A percentile compares a stretch with the other conserved stretches of the same genome.
phyloP scores from a whole-genome alignment of 2,888 invertebrate species.

The Nowickia ferox region DNA sequence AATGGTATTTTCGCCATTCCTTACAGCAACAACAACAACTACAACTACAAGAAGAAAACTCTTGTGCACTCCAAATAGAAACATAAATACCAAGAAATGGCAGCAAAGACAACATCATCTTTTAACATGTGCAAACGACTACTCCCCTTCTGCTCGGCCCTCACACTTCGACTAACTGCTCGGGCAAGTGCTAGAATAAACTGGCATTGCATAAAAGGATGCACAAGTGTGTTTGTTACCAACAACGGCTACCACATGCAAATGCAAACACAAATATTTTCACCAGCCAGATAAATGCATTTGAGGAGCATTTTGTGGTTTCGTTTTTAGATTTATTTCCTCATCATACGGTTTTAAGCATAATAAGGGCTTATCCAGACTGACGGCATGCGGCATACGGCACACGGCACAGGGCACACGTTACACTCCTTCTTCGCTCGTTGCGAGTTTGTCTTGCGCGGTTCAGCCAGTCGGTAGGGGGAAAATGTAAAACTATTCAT shows the following conservation, averaged over 20 bases:
- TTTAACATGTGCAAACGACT: constrained; percentile 6
- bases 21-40: not conserved
- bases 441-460: constrained; percentile 6
- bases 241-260: constrained; percentile 57
- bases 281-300: constrained; percentile 21
- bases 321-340: constrained; percentile 79
- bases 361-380: constrained; percentile 57
- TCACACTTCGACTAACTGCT: not conserved
- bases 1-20: constrained; percentile 39
- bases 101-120: constrained; percentile 42
- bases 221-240: constrained; percentile 1
- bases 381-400: not conserved
- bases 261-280: constrained; percentile 60
- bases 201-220: constrained; percentile 11
- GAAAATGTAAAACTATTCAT: constrained; percentile 66
- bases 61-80: constrained; percentile 52
- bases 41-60: not conserved
- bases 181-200: constrained; percentile 11
- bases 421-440: not conserved
- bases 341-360: constrained; percentile 54
- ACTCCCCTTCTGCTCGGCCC: not conserved
- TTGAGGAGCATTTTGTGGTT: constrained; percentile 46
- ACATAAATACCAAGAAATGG: constrained; percentile 43
- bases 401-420: not conserved
- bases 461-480: not conserved